These are phyloP conservation scores for Acipenser ruthenus DNA, from an alignment of 2,797 vertebrate genomes.

Conservation along the genomic window DNA sequence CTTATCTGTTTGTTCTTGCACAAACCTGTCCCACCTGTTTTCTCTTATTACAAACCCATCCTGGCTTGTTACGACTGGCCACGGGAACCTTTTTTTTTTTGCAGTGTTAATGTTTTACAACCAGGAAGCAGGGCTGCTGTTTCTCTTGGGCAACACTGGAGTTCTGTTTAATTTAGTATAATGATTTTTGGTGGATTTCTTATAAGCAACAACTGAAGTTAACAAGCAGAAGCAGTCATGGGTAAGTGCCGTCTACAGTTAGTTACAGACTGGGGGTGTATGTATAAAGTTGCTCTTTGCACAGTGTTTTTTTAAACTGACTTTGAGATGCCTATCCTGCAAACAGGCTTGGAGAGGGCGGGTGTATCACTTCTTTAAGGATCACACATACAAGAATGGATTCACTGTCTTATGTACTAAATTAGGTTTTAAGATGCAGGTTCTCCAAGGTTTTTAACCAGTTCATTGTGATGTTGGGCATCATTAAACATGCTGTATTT, in stretches of 20 bases:
- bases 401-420: not conserved
- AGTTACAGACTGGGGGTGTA: not conserved
- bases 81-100: constrained; percentile 27
- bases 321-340: constrained; percentile 18
- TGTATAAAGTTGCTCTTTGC: not conserved
- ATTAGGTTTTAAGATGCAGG: constrained; percentile 10
- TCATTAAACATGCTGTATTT: no score
- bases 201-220: constrained; percentile 11
- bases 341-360: constrained; percentile 22
- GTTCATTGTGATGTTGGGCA: no score
- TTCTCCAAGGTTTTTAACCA: no score
- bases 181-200: constrained; percentile 18
- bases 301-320: not conserved
- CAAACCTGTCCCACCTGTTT: constrained; percentile 60
- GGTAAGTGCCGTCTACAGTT: constrained; percentile 46
- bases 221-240: constrained; percentile 36
- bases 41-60: constrained; percentile 23
- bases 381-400: constrained; percentile 19
- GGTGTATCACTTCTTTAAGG: constrained; percentile 18
- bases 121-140: constrained; percentile 41
- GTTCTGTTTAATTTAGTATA: constrained; percentile 25
- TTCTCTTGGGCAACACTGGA: constrained; percentile 18
- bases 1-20: constrained; percentile 11
- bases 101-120: constrained; percentile 61
- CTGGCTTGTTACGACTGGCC: constrained; percentile 54